Percentiles rank a stretch among this genome's conserved stretches.
These are phyloP conservation scores for Urocynchramus pylzowi DNA, from an alignment of 2,113 vertebrate species.

Conservation along the genomic window DNA sequence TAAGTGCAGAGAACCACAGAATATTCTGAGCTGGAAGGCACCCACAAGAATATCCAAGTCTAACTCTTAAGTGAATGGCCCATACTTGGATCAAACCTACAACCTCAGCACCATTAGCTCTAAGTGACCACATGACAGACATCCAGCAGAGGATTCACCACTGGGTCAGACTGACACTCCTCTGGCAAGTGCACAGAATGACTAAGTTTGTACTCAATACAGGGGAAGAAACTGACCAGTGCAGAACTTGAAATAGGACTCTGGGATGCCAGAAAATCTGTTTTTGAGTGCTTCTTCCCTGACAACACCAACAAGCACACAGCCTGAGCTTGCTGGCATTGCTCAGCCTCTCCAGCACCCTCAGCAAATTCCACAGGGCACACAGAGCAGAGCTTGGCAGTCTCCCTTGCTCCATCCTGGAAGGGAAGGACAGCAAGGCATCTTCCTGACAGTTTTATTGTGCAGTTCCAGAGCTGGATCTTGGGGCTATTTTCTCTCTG, in stretches of 20 bases:
- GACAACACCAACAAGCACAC: neutral
- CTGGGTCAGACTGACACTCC: neutral
- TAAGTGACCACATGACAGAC: neutral
- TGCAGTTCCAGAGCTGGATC: neutral
- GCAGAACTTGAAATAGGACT: neutral
- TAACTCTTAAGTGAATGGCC: neutral
- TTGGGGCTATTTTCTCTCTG: neutral
- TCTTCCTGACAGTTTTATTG: neutral
- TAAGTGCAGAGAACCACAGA: neutral
- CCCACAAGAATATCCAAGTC: neutral
- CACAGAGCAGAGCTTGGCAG: neutral
- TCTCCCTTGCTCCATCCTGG: neutral
- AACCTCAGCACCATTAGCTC: neutral
- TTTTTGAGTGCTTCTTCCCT: neutral
- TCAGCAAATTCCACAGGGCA: neutral
- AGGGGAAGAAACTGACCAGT: neutral
- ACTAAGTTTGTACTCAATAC: neutral
- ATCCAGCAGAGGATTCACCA: neutral
- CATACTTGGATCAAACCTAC: neutral
- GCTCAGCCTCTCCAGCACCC: neutral
- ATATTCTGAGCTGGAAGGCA: neutral
- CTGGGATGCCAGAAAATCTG: neutral
- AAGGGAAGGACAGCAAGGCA: neutral
- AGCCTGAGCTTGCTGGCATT: neutral
- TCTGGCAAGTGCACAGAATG: neutral